Evolutionary conservation across 1,140 invertebrate genomes (phyloP), one percentile per base, ranked within the genome.

Genomic region (Drosophila arawakana): DNA sequence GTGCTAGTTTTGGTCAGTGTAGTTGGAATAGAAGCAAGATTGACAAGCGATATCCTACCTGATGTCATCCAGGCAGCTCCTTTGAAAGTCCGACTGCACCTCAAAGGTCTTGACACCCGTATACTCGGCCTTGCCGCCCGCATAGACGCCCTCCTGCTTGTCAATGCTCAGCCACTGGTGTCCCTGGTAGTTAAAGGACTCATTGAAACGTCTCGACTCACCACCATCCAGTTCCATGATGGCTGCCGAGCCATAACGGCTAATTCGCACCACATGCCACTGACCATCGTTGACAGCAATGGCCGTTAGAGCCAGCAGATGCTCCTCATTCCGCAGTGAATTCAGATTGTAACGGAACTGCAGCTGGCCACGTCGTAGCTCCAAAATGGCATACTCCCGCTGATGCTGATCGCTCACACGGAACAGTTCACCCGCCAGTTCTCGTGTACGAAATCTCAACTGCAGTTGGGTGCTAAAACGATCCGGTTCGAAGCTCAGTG

Each of bases 131-230:
- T 95, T 95, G 57, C 95, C 95, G 44, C 95, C 95, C 44, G 94
- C 95, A 89, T 95, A 95, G 11, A 95, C 94, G 35, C 94, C 95
- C 83, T 94, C 94, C 83, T 95, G 94, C 73, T 95, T 95, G 79
- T 95, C 95, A 41, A 95, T 94, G 54, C 92, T 85, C 83, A 95
- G 93, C 92, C 94, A 93, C 81, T 95, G 95, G 86, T 95, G 95
- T 9, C 95, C 94, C 58, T 93, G 92, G 73, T 95, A 95, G 61
- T 92, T 92, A 76, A 94, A 94, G 8, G 95, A 94, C 85, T 96
- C 95, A 81, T 95, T 96, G 91, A 94, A 96, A 43, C 95, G 94
- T 46, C 94, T 82, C 5, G 95, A 95, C 91, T 96, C 95, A n/a
- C 96, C 96, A 9, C 95, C 95, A 88, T 96, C 96, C 58, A 96